These are phyloP conservation scores for Liparis tanakae DNA, from an alignment of 2,797 vertebrate species.

Conservation along the genomic window DNA sequence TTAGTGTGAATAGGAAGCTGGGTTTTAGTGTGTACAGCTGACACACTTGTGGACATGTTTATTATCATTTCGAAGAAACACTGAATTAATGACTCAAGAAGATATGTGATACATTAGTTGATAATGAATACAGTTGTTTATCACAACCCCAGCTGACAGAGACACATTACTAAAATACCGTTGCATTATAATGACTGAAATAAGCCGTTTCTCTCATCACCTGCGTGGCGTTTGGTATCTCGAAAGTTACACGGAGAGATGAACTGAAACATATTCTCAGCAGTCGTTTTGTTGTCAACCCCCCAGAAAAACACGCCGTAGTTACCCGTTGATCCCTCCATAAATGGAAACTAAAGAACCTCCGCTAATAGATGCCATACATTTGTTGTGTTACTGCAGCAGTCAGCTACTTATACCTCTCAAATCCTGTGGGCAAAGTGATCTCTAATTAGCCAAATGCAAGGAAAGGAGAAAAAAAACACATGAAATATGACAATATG, in stretches of 20 bases:
- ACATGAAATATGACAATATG: slow-evolving; percentile 21
- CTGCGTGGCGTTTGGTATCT: background rate
- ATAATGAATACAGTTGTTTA: background rate
- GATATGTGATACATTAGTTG: background rate
- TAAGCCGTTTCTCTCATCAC: background rate
- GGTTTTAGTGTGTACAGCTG: background rate
- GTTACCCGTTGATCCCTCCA: background rate
- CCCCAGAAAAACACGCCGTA: background rate
- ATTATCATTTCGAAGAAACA: background rate
- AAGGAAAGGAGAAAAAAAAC: background rate
- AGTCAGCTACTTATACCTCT: background rate
- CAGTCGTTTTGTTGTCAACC: background rate
- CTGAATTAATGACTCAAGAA: background rate
- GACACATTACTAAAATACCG: background rate
- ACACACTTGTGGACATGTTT: too few species aligned
- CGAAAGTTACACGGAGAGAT: background rate
- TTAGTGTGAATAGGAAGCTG: background rate
- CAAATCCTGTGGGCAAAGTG: background rate
- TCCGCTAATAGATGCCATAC: background rate
- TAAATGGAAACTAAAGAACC: background rate
- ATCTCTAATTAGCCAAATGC: slow-evolving; percentile 12
- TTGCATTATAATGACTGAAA: background rate
- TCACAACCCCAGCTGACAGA: background rate
- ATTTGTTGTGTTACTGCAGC: background rate
- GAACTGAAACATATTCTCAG: too few species aligned